phyloP scores from a whole-genome alignment of 2,113 vertebrate species.

The Lepisosteus oculatus region DNA sequence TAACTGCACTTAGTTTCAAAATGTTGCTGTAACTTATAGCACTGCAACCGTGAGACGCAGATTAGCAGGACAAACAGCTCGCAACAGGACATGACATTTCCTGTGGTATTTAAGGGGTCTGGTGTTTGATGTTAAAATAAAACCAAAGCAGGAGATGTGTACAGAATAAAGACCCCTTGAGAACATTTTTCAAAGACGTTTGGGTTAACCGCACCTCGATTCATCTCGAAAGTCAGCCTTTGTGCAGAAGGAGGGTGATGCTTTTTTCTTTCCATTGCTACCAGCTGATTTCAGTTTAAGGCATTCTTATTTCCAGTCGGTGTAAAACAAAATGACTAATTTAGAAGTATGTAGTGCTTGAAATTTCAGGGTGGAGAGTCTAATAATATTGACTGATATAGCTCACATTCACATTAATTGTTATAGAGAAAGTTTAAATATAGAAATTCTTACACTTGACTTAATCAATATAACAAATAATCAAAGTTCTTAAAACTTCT shows the following conservation, averaged over 20 bases:
- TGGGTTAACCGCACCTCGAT: neutral
- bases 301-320: no score
- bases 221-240: neutral
- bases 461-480: no score
- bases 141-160: no score
- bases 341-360: no score
- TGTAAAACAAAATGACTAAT: no score
- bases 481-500: no score
- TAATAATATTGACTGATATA: no score
- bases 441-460: no score
- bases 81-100: neutral
- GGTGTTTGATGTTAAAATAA: neutral
- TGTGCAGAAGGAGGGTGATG: neutral
- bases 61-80: neutral
- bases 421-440: no score
- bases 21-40: neutral
- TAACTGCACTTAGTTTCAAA: no score
- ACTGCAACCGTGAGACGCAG: neutral
- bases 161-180: neutral
- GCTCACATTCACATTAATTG: no score
- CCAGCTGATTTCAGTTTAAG: neutral
- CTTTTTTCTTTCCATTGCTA: neutral
- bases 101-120: neutral
- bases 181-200: neutral
- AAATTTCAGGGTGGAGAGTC: no score